Percentiles rank a stretch among this genome's conserved stretches.
These are phyloP conservation scores for Habroteleia sp. DNA, from an alignment of 2,888 invertebrate species.

Conservation along the genomic window DNA sequence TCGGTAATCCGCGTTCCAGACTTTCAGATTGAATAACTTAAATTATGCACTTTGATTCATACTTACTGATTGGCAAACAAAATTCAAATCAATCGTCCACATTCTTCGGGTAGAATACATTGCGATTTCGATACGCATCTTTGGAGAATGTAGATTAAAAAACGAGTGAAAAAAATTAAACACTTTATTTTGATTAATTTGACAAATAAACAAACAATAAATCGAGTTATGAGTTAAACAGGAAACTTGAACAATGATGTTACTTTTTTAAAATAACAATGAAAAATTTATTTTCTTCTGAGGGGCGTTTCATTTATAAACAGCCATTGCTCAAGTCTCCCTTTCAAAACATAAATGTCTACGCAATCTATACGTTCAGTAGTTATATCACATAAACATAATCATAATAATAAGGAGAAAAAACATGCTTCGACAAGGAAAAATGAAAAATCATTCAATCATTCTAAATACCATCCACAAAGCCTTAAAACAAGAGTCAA, in stretches of 20 bases:
- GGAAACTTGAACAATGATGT: conserved; percentile 5
- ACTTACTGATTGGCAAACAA: no score
- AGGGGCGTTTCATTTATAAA: no score
- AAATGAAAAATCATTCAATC: neutral
- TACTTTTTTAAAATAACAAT: no score
- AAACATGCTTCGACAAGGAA: neutral
- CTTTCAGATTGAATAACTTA: no score
- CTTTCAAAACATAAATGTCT: neutral
- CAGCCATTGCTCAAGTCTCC: neutral
- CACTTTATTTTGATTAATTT: conserved; percentile 8
- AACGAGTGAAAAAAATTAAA: neutral
- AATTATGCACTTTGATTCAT: no score
- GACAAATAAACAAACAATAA: conserved; percentile 3
- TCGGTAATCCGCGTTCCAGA: no score
- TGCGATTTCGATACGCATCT: no score
- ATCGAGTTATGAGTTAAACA: neutral
- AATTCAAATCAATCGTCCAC: no score
- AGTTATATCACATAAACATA: neutral
- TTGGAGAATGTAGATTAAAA: no score
- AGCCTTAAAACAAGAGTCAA: neutral
- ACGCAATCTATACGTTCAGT: neutral
- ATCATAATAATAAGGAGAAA: neutral
- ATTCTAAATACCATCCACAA: neutral
- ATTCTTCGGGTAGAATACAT: no score
- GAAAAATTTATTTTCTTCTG: no score